Base-by-base conservation (phyloP, 2,888 invertebrate species). In the Belgica antarctica region DNA sequence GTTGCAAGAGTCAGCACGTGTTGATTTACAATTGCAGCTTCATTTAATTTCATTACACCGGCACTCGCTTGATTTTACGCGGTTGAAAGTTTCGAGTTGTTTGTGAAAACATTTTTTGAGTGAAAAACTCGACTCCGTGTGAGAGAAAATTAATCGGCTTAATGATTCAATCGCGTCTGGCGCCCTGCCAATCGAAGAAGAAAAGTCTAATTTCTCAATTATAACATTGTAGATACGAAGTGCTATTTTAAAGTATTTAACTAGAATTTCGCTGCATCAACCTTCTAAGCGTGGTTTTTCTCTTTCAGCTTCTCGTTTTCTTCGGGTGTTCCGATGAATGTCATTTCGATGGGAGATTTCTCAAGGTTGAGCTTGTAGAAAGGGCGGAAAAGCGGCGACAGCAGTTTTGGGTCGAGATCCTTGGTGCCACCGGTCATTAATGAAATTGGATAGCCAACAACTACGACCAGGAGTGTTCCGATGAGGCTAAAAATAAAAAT, bases 381-480 rank as follows among this genome's bases (percentile, higher is more conserved):
- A 10, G 27, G 15, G 1, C 70, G 15, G 5, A 59, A 61, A 1
- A 70, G 19, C 15, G 70, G 70, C 22, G 70, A 34, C 1, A 70
- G 19, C 15, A 70, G 61, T 3, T 70, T 70, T 19, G 22, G 41
- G 41, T 70, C 70, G 25, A 70, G 70, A 61, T 61, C 25, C 27
- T 59, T 41, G 1, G 36, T 61, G 12, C 70, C 70, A 17, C 70
- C 70, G 19, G 70, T 70, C 22, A 70, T 8, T 12, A 70, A 36
- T 25, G 61, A 61, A 31, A 70, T 70, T n/a, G 46, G 59, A 70
- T 70, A 70, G 1, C 70, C 70, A 19, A 47, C 27, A 22, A 70
- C 25, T 15, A 34, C 25, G 4, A 70, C 70, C 4, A 70, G 34
- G 8, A 70, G 8, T 17, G 70, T 61, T 36, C 70, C 70, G 27